phyloP scores from a whole-genome alignment of 92 coral and sea anemone species.

The Plumapathes pennacea region DNA sequence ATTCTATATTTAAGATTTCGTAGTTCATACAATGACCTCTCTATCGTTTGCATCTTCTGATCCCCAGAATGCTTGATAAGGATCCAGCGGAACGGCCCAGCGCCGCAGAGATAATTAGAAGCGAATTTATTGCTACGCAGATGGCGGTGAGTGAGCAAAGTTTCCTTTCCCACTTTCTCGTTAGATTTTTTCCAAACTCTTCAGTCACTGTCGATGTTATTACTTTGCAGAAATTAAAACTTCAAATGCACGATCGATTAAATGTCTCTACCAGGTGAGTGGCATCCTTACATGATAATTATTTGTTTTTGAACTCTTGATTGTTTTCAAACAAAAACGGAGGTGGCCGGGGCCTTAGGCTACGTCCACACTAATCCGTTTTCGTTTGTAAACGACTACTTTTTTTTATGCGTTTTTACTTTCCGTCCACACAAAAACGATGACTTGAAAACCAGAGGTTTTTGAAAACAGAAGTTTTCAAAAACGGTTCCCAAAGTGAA shows the following conservation, averaged over 20 bases:
- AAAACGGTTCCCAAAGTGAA: no score
- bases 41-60: background rate
- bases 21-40: no score
- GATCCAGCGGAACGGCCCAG: conserved; percentile 79
- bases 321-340: no score
- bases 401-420: no score
- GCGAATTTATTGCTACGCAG: conserved; percentile 70
- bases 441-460: no score
- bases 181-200: background rate
- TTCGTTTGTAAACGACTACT: no score
- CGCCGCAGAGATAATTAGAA: conserved; percentile 69
- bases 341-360: no score
- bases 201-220: background rate
- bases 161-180: background rate
- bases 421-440: no score
- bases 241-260: conserved; percentile 52
- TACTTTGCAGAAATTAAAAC: conserved; percentile 54
- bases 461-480: no score
- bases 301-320: background rate
- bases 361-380: no score
- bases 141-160: conserved; percentile 51
- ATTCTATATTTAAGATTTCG: background rate
- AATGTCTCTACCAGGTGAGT: conserved; percentile 14
- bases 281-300: no score
- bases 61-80: conserved; percentile 76